Base-by-base conservation (phyloP, 1,140 invertebrate species). In the Scaptomyza hsui region DNA sequence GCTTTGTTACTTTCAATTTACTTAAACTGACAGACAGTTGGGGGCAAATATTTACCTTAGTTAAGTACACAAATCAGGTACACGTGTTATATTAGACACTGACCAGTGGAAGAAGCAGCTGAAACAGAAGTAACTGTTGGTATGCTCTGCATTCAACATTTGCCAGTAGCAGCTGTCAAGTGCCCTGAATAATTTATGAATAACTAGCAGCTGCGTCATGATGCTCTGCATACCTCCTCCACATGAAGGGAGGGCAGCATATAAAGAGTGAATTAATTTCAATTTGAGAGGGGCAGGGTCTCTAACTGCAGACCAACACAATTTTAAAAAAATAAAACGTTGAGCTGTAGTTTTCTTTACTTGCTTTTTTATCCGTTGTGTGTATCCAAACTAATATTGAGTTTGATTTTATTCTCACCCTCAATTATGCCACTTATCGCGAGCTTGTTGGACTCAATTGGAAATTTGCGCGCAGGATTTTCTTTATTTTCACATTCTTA, bases 131-230 rank as follows among this genome's bases (percentile, higher is more conserved):
- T 18, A 55, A 32, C 19, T 35, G 16, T 10, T 15, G 42, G 29
- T 19, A 37, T 47, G 24, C 26, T 29, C 26, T 29, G 26, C 26
- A 9, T 29, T 29, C 32, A 53, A 75, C 64, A 77, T 62, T 80
- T 74, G 62, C 73, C 78, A 72, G 65, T 73, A 88, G 77, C 65
- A 75, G 82, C 82, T 85, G 81, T 88, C 81, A 85, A 85, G 73
- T 78, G 82, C 77, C 65, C 44, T 86, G 81, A 81, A 86, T 86
- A 85, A 85, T 85, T 85, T 85, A 85, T 81, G 77, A 78, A 83
- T 67, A 62, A 68, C 52, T 70, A 53, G 60, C 69, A 80, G 63
- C 82, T 86, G 77, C 41, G 44, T 29, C 26, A 29, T 24, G 52
- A 42, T 35, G 19, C 19, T 55, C 29, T 24, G 35, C n/a, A 19